Evolutionary conservation across 2,888 invertebrate genomes (phyloP), one percentile per base, ranked within the genome.

Genomic region (Acanthosepion esculentum): DNA sequence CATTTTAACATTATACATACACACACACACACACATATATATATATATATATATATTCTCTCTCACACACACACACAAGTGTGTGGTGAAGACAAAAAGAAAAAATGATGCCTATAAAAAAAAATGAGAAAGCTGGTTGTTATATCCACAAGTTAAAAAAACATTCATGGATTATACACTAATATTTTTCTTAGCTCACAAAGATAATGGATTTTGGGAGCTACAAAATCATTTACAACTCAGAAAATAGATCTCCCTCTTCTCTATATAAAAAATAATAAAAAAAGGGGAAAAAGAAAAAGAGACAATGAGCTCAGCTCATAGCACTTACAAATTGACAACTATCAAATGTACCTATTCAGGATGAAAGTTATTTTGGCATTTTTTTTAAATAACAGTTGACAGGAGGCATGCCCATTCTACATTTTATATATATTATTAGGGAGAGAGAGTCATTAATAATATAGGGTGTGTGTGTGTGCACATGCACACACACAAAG

Each of bases 101-200:
- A 41, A 41, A 41, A 41, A 41, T 41, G 41, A 41, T 41, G 41
- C 41, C 41, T 41, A 55, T 20, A 18, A 15, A 55, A 29, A 29
- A 8, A 26, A 78, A 29, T n/a, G 78, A 78, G 8, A 1, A 26
- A 23, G 26, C 23, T 3, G 0, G 29, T 78, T 12, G 64, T 7
- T 29, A 78, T 78, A 78, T 78, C 78, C 0, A 26, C 10, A 29
- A 8, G 78, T 78, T 78, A 78, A 78, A 78, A n/a, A 78, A n/a
- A 12, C 18, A 12, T 78, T 78, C 15, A 78, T 78, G 15, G n/a
- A 33, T 78, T 78, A 78, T 78, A 78, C 33, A 10, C n/a, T 78
- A 78, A 78, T 78, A 78, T 78, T 78, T 78, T 78, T 78, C 78
- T 78, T 78, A n/a, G n/a, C 78, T n/a, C 78, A 78, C n/a, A 78